These are phyloP conservation scores for Ephestia elutella DNA, from an alignment of 1,140 invertebrate species.

Conservation along the genomic window DNA sequence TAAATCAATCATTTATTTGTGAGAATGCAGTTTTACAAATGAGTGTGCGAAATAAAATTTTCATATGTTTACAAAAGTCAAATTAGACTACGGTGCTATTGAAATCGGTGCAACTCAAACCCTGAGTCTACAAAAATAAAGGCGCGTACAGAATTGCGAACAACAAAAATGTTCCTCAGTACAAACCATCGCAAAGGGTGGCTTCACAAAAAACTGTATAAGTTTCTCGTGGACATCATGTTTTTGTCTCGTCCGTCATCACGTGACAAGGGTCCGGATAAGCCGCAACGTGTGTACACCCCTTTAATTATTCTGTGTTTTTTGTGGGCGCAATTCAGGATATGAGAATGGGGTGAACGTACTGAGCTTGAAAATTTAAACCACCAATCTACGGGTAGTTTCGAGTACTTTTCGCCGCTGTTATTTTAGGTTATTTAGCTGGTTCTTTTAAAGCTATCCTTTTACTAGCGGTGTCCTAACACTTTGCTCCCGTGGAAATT, in stretches of 20 bases:
- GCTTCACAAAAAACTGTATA: constrained; percentile 27
- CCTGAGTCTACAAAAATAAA: constrained; percentile 10
- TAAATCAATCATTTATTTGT: too few species aligned
- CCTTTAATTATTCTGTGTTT: constrained; percentile 35
- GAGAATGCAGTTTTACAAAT: too few species aligned
- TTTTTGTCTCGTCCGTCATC: constrained; percentile 38
- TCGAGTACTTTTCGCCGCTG: neutral
- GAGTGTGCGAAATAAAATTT: too few species aligned
- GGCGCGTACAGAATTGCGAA: constrained; percentile 24
- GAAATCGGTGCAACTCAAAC: neutral
- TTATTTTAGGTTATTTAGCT: too few species aligned
- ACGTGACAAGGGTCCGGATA: constrained; percentile 32
- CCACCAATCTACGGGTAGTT: neutral
- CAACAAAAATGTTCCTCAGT: constrained; percentile 25
- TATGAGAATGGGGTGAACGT: constrained; percentile 19
- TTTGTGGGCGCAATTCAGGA: constrained; percentile 27
- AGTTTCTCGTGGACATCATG: constrained; percentile 26
- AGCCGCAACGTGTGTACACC: constrained; percentile 25
- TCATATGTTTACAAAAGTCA: too few species aligned
- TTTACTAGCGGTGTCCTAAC: too few species aligned
- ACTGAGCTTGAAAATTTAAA: constrained; percentile 10
- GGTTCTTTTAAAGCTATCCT: too few species aligned
- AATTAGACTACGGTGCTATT: too few species aligned
- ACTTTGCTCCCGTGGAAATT: too few species aligned
- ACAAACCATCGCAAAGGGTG: constrained; percentile 23